These are phyloP conservation scores for Mayetiola destructor DNA, from an alignment of 2,888 invertebrate genomes.

Conservation along the genomic window DNA sequence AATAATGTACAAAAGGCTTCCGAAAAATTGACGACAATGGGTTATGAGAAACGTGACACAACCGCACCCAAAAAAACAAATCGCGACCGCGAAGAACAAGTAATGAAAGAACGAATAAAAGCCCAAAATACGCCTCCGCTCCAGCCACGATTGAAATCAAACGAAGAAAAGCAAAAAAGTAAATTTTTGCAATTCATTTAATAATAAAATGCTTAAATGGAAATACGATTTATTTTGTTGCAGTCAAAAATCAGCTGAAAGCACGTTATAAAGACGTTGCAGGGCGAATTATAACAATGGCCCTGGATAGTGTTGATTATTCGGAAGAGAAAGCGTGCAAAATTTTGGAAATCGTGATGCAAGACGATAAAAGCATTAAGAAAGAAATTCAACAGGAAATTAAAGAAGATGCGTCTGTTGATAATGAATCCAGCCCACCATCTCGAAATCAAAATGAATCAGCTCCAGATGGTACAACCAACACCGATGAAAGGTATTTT, in stretches of 20 bases:
- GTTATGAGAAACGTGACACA: slow-evolving; percentile 66
- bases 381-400: slow-evolving; percentile 23
- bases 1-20: slow-evolving; percentile 83
- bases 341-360: slow-evolving; percentile 56
- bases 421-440: background rate
- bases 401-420: slow-evolving; percentile 17
- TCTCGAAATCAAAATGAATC: background rate
- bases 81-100: slow-evolving; percentile 32
- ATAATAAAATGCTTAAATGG: background rate
- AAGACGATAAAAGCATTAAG: slow-evolving; percentile 44
- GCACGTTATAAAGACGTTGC: slow-evolving; percentile 60
- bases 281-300: slow-evolving; percentile 67
- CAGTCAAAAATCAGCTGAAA: slow-evolving; percentile 57
- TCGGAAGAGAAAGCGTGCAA: slow-evolving; percentile 68
- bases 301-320: slow-evolving; percentile 76
- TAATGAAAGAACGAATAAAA: slow-evolving; percentile 21
- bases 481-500: background rate
- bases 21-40: slow-evolving; percentile 63
- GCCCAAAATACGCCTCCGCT: slow-evolving; percentile 26
- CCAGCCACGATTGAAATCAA: slow-evolving; percentile 49
- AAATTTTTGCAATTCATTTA: slow-evolving; percentile 17
- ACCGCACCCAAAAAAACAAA: slow-evolving; percentile 40
- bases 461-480: background rate
- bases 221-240: background rate
- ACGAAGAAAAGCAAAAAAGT: slow-evolving; percentile 56